These are phyloP conservation scores for Aspidiotus rigidus DNA, from an alignment of 2,888 invertebrate genomes.

Conservation along the genomic window DNA sequence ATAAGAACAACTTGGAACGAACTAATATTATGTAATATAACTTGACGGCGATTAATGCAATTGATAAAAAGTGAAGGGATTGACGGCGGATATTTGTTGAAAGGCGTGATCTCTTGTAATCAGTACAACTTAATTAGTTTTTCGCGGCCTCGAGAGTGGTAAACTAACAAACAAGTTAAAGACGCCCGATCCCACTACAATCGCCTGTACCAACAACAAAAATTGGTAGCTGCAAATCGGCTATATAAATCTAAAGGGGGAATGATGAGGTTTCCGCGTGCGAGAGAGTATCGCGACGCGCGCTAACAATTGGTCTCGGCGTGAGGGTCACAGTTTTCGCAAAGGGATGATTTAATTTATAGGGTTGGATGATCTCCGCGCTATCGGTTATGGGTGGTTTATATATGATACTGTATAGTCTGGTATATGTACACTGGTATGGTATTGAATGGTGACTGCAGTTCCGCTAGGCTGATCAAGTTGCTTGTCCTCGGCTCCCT, in stretches of 20 bases:
- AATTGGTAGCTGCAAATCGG: slow-evolving; percentile 4
- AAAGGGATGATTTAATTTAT: slow-evolving; percentile 30
- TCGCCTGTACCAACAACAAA: background rate
- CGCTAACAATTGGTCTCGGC: slow-evolving; percentile 29
- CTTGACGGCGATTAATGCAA: background rate
- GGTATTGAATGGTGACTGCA: slow-evolving; percentile 26
- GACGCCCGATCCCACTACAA: background rate
- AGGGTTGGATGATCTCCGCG: slow-evolving; percentile 30
- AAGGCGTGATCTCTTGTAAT: slow-evolving; percentile 1
- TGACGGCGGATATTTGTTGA: background rate
- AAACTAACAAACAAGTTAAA: background rate
- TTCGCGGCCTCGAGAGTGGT: background rate
- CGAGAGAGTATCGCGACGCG: slow-evolving; percentile 27
- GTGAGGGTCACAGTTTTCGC: slow-evolving; percentile 20
- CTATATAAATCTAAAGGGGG: slow-evolving; percentile 11
- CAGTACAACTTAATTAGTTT: slow-evolving; percentile 4
- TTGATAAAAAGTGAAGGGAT: background rate
- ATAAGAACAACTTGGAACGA: too few relatives aligned
- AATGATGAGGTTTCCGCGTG: slow-evolving; percentile 13
- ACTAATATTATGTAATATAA: too few relatives aligned
- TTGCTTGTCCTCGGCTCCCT: slow-evolving; percentile 24
- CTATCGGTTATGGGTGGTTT: slow-evolving; percentile 29
- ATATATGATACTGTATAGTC: background rate
- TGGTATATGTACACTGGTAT: too few relatives aligned
- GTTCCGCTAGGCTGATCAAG: slow-evolving; percentile 31